phyloP scores from a whole-genome alignment of 2,113 vertebrate genomes.

The Aegypius monachus region DNA sequence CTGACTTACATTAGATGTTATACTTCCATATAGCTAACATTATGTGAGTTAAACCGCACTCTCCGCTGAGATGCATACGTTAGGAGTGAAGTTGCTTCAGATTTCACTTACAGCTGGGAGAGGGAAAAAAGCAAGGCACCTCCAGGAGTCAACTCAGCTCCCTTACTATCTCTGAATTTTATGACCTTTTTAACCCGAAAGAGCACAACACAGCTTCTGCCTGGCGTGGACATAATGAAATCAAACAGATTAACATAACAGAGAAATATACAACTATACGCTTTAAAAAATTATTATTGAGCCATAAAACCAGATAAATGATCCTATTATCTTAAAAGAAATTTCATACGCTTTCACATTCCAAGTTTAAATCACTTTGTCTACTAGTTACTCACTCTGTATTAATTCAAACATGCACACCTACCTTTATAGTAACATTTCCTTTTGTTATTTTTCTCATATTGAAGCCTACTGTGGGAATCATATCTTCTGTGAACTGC shows the following conservation, averaged over 20 bases:
- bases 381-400: not conserved
- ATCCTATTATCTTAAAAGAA: not conserved
- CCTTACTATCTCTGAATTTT: not conserved
- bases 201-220: not conserved
- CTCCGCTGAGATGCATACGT: fast-evolving
- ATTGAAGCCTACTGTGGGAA: slow-evolving; percentile 88
- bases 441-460: slow-evolving; percentile 80
- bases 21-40: not conserved
- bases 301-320: not conserved
- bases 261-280: not conserved
- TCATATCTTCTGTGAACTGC: slow-evolving; percentile 90
- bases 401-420: not conserved
- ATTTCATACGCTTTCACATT: not conserved
- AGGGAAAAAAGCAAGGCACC: not conserved
- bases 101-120: not conserved
- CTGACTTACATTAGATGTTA: not conserved
- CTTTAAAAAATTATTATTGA: not conserved
- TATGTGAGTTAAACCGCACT: not conserved
- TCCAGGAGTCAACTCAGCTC: not conserved
- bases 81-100: not conserved
- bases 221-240: not conserved
- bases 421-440: slow-evolving; percentile 70
- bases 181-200: not conserved
- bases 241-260: not conserved
- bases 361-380: not conserved